phyloP scores from a whole-genome alignment of 2,797 vertebrate species.

The Intellagama lesueurii region DNA sequence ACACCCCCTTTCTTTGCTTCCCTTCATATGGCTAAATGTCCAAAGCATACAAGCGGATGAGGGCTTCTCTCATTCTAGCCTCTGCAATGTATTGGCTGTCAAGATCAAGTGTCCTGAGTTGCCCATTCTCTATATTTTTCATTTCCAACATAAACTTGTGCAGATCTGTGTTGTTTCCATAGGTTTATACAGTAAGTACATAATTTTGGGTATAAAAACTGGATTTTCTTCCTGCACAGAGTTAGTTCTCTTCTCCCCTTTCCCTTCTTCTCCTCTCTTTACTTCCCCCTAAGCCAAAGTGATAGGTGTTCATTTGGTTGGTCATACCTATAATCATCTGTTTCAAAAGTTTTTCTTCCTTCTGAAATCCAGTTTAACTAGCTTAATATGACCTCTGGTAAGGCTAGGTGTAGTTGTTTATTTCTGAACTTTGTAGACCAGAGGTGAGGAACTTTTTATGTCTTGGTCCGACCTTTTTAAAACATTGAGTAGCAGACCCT shows the following conservation, averaged over 20 bases:
- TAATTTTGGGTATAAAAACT: not conserved
- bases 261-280: not conserved
- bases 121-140: no score
- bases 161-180: not conserved
- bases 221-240: not conserved
- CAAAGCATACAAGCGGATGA: not conserved
- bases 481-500: not conserved
- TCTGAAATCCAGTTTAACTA: slow-evolving; percentile 29
- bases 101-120: not conserved
- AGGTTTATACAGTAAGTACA: not conserved
- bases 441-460: not conserved
- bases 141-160: not conserved
- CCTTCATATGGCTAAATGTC: not conserved
- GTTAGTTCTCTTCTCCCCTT: not conserved
- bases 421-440: slow-evolving; percentile 2
- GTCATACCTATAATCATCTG: not conserved
- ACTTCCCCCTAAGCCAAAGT: not conserved
- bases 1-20: no score
- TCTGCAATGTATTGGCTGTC: not conserved
- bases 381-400: slow-evolving; percentile 9
- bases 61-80: not conserved
- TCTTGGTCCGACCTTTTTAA: not conserved
- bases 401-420: not conserved
- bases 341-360: slow-evolving; percentile 32
- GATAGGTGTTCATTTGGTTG: not conserved